A percentile compares a stretch with the other conserved stretches of the same genome.
These are phyloP conservation scores for Heliothis peltigera DNA, from an alignment of 2,888 invertebrate genomes.

Conservation along the genomic window DNA sequence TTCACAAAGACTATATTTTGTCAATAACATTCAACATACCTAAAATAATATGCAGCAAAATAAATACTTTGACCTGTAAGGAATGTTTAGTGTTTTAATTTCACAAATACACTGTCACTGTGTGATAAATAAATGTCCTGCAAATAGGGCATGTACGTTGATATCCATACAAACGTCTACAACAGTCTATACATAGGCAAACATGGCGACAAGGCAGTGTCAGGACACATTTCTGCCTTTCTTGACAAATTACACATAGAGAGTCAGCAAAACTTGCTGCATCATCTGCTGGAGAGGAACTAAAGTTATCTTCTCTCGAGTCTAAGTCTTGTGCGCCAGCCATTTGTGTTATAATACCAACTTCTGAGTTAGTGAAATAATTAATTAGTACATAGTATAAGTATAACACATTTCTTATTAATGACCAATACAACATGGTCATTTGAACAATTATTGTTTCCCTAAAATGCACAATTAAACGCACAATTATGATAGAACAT, in stretches of 20 bases:
- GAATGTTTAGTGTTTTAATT: conserved; percentile 49
- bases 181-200: conserved; percentile 88
- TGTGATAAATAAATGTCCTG: conserved; percentile 88
- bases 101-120: conserved; percentile 89
- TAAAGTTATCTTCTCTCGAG: conserved; percentile 64
- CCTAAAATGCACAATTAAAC: conserved; percentile 79
- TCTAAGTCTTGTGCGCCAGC: conserved; percentile 72
- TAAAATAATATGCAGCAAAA: background rate
- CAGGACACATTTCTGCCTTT: conserved; percentile 88
- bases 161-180: conserved; percentile 83
- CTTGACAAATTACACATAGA: conserved; percentile 89
- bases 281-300: conserved; percentile 66
- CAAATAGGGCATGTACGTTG: conserved; percentile 89
- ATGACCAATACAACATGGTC: conserved; percentile 75
- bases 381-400: conserved; percentile 80
- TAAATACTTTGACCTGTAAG: conserved; percentile 28
- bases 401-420: conserved; percentile 79
- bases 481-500: conserved; percentile 77
- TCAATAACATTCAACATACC: conserved; percentile 19
- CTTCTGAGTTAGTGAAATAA: conserved; percentile 82
- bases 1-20: conserved; percentile 3
- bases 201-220: conserved; percentile 90
- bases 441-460: conserved; percentile 70
- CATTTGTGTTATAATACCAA: conserved; percentile 78
- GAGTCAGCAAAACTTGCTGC: conserved; percentile 76